A percentile compares a stretch with the other conserved stretches of the same genome.
Conservation (phyloP, 1,140 invertebrate genomes). For the Drosophila parvula region DNA sequence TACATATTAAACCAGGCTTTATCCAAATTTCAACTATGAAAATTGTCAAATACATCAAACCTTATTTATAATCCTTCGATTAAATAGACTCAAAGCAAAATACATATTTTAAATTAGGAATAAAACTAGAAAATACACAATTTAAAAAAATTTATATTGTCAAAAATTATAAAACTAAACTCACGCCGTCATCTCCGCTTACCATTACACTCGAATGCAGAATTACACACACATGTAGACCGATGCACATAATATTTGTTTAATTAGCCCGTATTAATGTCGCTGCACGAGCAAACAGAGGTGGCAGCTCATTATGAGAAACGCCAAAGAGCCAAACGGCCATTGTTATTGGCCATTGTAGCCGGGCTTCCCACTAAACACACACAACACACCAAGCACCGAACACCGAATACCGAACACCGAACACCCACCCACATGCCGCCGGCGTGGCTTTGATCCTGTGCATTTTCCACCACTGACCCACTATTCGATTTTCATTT, state of each 20-base stretch:
- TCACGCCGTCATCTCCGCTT: not conserved
- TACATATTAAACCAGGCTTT: too few species aligned
- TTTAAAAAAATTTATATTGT: not conserved
- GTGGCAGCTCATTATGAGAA: slow-evolving; percentile 58
- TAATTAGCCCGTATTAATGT: slow-evolving; percentile 80
- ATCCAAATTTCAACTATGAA: too few species aligned
- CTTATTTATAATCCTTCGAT: too few species aligned
- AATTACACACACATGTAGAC: slow-evolving; percentile 1
- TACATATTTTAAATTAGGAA: not conserved
- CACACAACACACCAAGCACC: not conserved
- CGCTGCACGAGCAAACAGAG: slow-evolving; percentile 71
- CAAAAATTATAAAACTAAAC: not conserved
- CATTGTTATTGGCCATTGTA: slow-evolving; percentile 43
- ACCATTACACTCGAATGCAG: slow-evolving; percentile 2
- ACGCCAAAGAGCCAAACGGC: slow-evolving; percentile 32
- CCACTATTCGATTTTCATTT: slow-evolving; percentile 54
- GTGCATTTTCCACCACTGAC: slow-evolving; percentile 27
- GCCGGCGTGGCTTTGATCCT: not conserved
- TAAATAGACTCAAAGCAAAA: too few species aligned
- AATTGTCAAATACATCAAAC: too few species aligned
- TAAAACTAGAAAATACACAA: too few species aligned
- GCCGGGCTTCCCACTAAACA: slow-evolving; percentile 30
- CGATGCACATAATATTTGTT: slow-evolving; percentile 64
- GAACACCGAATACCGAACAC: not conserved
- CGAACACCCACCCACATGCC: not conserved